Percentiles rank a stretch among this genome's conserved stretches.
These are phyloP conservation scores for Pelecanus crispus DNA, from an alignment of 2,113 vertebrate species.

Conservation along the genomic window DNA sequence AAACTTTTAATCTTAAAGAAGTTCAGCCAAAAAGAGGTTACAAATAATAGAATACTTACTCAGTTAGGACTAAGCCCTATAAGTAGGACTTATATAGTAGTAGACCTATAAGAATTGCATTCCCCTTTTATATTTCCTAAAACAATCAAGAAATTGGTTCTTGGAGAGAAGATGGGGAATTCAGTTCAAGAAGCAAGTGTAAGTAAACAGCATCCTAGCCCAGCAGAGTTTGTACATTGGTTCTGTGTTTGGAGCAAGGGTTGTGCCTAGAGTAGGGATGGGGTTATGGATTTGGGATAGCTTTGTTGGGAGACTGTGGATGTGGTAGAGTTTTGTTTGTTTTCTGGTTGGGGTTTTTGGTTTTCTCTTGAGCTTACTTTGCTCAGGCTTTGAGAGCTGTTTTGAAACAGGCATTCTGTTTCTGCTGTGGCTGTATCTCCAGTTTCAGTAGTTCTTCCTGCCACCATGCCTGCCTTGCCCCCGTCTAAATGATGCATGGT, in stretches of 20 bases:
- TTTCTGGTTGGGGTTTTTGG: background rate
- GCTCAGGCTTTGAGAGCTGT: background rate
- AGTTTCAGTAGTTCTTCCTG: background rate
- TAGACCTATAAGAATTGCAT: background rate
- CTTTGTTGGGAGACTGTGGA: background rate
- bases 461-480: background rate
- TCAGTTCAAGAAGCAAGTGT: background rate
- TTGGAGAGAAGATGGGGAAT: background rate
- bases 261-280: background rate
- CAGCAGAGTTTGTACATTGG: background rate
- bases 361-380: background rate
- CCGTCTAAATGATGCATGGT: background rate
- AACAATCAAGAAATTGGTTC: background rate
- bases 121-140: background rate
- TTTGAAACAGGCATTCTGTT: background rate
- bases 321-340: background rate
- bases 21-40: background rate
- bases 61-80: background rate
- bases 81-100: too few relatives aligned
- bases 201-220: background rate
- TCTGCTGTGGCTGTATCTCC: background rate
- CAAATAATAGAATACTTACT: background rate
- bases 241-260: background rate
- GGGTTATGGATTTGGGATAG: background rate
- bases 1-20: background rate